Percentiles rank a stretch among this genome's conserved stretches.
Conservation (phyloP, 1,140 invertebrate species). For the Tetragonula clypearis region DNA sequence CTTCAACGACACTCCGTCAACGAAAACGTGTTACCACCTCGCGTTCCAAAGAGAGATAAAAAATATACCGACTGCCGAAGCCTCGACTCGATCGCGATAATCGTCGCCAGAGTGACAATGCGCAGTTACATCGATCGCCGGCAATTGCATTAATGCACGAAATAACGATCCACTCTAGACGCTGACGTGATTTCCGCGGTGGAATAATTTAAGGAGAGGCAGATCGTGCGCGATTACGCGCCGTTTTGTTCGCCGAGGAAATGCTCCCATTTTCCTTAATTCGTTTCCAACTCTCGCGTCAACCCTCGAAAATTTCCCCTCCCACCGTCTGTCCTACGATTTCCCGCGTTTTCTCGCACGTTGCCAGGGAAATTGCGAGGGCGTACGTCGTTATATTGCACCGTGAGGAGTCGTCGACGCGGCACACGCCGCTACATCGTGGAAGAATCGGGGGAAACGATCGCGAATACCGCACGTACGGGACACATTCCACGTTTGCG, state of each 20-base stretch:
- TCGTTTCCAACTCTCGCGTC: background rate
- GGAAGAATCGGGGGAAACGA: background rate
- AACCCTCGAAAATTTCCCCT: background rate
- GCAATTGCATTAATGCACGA: conserved; percentile 31
- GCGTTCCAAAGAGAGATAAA: background rate
- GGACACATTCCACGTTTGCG: background rate
- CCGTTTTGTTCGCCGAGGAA: background rate
- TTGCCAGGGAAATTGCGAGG: too few species aligned
- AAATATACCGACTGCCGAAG: background rate
- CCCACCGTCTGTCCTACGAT: background rate
- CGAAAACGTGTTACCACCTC: background rate
- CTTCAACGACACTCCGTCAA: background rate
- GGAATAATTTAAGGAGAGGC: background rate
- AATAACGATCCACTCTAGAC: conserved; percentile 18
- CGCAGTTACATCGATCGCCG: background rate
- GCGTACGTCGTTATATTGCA: background rate
- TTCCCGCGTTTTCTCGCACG: background rate
- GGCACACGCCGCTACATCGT: too few species aligned
- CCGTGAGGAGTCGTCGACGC: background rate
- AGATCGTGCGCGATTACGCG: conserved; percentile 11
- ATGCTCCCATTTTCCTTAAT: background rate
- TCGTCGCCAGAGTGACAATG: background rate
- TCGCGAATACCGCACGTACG: background rate
- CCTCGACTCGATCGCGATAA: conserved; percentile 7
- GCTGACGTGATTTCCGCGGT: background rate